These are phyloP conservation scores for Odontocerum albicorne DNA, from an alignment of 2,888 invertebrate species.

Conservation along the genomic window DNA sequence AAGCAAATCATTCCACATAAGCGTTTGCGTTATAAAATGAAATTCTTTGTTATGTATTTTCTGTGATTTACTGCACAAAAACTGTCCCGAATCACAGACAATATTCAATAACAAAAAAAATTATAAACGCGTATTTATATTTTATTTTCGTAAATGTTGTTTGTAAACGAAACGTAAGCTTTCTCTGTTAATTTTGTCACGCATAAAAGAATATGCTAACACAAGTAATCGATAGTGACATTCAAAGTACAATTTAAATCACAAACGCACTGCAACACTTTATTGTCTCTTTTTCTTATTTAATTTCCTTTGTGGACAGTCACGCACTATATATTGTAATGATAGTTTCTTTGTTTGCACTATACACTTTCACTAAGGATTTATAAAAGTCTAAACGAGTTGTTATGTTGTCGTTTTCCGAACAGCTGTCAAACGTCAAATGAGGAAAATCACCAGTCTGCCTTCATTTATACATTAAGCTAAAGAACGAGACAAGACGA, in stretches of 20 bases:
- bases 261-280: slow-evolving; percentile 8
- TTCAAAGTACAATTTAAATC: slow-evolving; percentile 12
- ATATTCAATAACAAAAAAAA: neutral
- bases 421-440: slow-evolving; percentile 37
- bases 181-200: slow-evolving; percentile 5
- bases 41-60: neutral
- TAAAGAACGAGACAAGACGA: slow-evolving; percentile 18
- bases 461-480: slow-evolving; percentile 24
- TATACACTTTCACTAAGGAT: slow-evolving; percentile 22
- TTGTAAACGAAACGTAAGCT: slow-evolving; percentile 1
- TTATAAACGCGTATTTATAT: neutral
- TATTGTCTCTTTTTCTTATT: no score
- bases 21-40: no score
- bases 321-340: slow-evolving; percentile 9
- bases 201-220: slow-evolving; percentile 11
- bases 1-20: no score
- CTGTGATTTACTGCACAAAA: slow-evolving; percentile 1
- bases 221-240: neutral
- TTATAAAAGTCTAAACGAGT: neutral
- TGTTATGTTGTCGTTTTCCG: slow-evolving; percentile 13
- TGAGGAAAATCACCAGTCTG: slow-evolving; percentile 19
- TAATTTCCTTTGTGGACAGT: neutral
- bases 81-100: neutral
- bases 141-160: neutral
- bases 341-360: neutral